phyloP scores from a whole-genome alignment of 2,888 invertebrate genomes.

The Orgyia antiqua region DNA sequence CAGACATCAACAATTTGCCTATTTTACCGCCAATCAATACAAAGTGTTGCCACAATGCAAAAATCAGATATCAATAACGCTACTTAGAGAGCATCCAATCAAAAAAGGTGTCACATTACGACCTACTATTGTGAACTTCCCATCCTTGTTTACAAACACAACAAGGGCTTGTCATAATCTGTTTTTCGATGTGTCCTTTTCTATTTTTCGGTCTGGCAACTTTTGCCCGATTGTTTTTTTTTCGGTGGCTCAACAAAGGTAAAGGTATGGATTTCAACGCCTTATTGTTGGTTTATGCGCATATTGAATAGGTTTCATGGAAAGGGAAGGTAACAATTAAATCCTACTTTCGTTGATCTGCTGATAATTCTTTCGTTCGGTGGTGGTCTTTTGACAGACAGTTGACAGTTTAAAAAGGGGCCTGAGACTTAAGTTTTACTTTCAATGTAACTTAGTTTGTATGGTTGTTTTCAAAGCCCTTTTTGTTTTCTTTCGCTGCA shows the following conservation, averaged over 20 bases:
- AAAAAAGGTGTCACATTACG: slow-evolving; percentile 73
- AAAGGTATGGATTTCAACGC: slow-evolving; percentile 73
- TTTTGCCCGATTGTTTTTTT: slow-evolving; percentile 51
- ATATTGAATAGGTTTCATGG: slow-evolving; percentile 57
- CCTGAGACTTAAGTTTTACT: slow-evolving; percentile 48
- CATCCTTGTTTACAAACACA: slow-evolving; percentile 74
- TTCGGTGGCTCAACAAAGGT: slow-evolving; percentile 37
- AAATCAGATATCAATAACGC: slow-evolving; percentile 61
- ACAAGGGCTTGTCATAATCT: slow-evolving; percentile 76
- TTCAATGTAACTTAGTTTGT: slow-evolving; percentile 34
- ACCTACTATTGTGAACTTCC: slow-evolving; percentile 47
- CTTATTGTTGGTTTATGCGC: slow-evolving; percentile 66
- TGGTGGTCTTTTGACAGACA: slow-evolving; percentile 64
- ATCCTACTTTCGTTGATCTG: slow-evolving; percentile 44
- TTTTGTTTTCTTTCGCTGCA: slow-evolving; percentile 12
- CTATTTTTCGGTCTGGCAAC: slow-evolving; percentile 68
- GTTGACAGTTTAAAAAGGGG: slow-evolving; percentile 54
- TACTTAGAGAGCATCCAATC: slow-evolving; percentile 62
- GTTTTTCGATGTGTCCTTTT: slow-evolving; percentile 65
- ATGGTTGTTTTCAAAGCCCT: slow-evolving; percentile 19
- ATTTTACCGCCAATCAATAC: slow-evolving; percentile 53
- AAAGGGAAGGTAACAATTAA: slow-evolving; percentile 54
- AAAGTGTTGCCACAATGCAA: slow-evolving; percentile 49
- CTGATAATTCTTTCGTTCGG: slow-evolving; percentile 53
- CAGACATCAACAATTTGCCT: slow-evolving; percentile 72